phyloP scores from a whole-genome alignment of 1,140 invertebrate species.

The Bombus sibiricus region DNA sequence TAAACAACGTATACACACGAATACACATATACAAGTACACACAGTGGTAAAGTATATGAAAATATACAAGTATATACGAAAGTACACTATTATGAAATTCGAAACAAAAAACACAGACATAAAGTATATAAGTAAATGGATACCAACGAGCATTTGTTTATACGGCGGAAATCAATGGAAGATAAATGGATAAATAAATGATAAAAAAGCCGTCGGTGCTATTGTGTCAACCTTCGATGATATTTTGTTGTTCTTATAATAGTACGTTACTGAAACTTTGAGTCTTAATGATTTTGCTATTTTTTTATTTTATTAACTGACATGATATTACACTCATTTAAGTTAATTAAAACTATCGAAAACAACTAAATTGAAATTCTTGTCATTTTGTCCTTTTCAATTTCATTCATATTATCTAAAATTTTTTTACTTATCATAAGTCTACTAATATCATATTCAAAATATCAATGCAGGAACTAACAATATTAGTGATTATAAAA shows the following conservation, averaged over 20 bases:
- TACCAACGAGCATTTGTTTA: slow-evolving; percentile 56
- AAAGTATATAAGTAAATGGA: slow-evolving; percentile 48
- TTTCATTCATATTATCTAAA: background rate
- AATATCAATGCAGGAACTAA: background rate
- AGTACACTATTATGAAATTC: slow-evolving; percentile 38
- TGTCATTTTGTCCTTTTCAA: slow-evolving; percentile 14
- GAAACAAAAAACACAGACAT: slow-evolving; percentile 37
- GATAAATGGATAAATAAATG: slow-evolving; percentile 48
- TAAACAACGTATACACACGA: slow-evolving; percentile 1
- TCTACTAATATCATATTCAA: background rate
- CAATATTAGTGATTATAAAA: background rate
- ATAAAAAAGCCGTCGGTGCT: slow-evolving; percentile 45
- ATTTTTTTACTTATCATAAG: background rate
- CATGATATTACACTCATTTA: slow-evolving; percentile 9
- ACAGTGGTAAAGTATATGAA: slow-evolving; percentile 29
- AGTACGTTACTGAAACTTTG: background rate
- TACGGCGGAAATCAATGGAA: slow-evolving; percentile 39
- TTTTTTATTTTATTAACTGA: background rate
- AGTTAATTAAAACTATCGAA: slow-evolving; percentile 4
- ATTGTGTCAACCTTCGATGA: slow-evolving; percentile 40
- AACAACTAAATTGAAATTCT: slow-evolving; percentile 1
- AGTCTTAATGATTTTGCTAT: background rate
- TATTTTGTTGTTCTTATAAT: slow-evolving; percentile 26
- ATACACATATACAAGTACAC: slow-evolving; percentile 35
- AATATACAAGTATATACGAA: slow-evolving; percentile 46